Base-by-base conservation (phyloP, 2,797 vertebrate genomes). In the Anguilla pacifica region DNA sequence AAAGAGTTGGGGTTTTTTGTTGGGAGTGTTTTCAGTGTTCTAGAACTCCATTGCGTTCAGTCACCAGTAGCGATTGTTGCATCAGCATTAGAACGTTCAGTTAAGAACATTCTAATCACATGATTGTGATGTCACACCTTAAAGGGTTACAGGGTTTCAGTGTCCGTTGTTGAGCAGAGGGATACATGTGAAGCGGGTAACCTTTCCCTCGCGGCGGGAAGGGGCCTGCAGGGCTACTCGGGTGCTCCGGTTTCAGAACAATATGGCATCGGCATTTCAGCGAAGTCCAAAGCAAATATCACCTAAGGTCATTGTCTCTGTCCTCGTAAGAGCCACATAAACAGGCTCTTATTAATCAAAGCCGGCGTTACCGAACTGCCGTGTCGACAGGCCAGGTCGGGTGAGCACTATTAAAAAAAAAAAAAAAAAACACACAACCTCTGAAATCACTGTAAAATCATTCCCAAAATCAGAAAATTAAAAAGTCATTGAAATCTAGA, bases 191-290 rank as follows among this genome's bases (percentile, higher is more conserved):
- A 77, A 39, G 7, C 0, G 17, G 19, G 19, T 82, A 49, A 51
- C 46, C 79, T 82, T 82, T 82, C 79, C 25, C 46, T 82, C 46
- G 19, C 79, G 9, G 79, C 6, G 79, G 79, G 79, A n/a, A 51
- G 25, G 43, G 46, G n/a, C n/a, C 25, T 51, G 43, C 46, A 2
- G 43, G 6, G 46, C 46, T 28, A 13, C 46, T 25, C 43, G 2
- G 79, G 19, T 3, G 35, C 74, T 79, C 74, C 19, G 74, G 74
- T 79, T 79, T 49, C 43, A 82, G 46, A 51, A n/a, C 7, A n/a
- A 51, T 49, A 82, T 0, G 79, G 7, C 46, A 51, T 13, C 35
- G 79, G 79, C 79, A 82, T 82, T 11, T 13, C 19, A 51, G 28
- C 43, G 0, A 82, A 49, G 22, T 28, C 79, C 25, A 51, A 82